phyloP scores from a whole-genome alignment of 2,888 invertebrate species.

The Plemyria rubiginata region DNA sequence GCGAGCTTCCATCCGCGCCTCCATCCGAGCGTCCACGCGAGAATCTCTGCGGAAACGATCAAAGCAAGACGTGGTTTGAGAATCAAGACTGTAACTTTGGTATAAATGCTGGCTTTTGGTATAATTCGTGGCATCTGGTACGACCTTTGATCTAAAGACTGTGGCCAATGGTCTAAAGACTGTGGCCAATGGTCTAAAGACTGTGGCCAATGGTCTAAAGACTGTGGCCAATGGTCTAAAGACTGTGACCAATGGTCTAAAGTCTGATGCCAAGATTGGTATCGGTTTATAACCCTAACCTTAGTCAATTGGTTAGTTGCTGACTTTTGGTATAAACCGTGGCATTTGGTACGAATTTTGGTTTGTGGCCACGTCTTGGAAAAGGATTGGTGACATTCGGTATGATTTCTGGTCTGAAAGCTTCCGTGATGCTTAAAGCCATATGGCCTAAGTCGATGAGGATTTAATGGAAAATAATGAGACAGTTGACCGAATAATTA shows the following conservation, averaged over 20 bases:
- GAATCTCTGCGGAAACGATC: slow-evolving; percentile 35
- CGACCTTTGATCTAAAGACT: not conserved
- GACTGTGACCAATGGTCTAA: too few species aligned
- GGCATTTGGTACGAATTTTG: slow-evolving; percentile 4
- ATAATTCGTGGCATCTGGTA: slow-evolving; percentile 9
- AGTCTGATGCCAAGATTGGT: not conserved
- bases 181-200: not conserved
- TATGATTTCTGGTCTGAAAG: too few species aligned
- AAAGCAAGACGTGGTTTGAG: slow-evolving; percentile 32
- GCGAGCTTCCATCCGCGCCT: slow-evolving; percentile 73
- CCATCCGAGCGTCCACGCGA: slow-evolving; percentile 60
- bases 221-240: not conserved
- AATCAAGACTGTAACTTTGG: slow-evolving; percentile 9
- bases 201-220: not conserved
- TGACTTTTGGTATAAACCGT: slow-evolving; percentile 5
- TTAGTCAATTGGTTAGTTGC: not conserved
- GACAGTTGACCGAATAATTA: too few species aligned
- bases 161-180: not conserved
- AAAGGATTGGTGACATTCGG: too few species aligned
- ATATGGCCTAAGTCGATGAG: too few species aligned
- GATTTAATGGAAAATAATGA: too few species aligned
- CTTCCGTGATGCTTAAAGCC: too few species aligned
- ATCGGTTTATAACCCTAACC: not conserved
- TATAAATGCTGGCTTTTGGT: slow-evolving; percentile 16
- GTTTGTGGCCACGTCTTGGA: too few species aligned